These are phyloP conservation scores for Hippocampus kuda DNA, from an alignment of 2,797 vertebrate genomes.

Conservation along the genomic window DNA sequence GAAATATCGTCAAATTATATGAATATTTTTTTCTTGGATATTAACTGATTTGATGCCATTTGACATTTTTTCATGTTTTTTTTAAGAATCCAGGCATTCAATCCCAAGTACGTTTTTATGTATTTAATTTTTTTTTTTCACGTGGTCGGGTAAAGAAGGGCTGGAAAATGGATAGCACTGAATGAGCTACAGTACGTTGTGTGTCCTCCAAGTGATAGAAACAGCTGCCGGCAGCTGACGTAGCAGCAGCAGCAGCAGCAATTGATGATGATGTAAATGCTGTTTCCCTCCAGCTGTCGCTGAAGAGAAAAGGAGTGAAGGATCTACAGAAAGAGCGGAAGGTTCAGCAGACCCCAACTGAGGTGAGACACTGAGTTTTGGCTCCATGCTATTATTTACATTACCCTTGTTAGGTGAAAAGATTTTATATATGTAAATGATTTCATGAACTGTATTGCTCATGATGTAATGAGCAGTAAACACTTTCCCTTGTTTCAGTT, in stretches of 20 bases:
- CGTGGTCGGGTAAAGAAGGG: too few relatives aligned
- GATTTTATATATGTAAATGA: background rate
- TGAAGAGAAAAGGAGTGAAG: slow-evolving; percentile 94
- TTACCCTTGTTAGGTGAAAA: background rate
- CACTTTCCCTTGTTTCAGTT: too few relatives aligned
- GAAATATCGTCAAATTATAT: too few relatives aligned
- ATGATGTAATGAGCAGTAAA: too few relatives aligned
- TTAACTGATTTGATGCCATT: too few relatives aligned
- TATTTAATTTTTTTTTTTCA: too few relatives aligned
- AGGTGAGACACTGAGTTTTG: slow-evolving; percentile 68
- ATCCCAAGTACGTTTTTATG: background rate
- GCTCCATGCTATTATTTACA: slow-evolving; percentile 3
- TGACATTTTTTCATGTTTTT: background rate
- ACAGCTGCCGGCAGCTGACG: slow-evolving; percentile 24
- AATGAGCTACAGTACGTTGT: slow-evolving; percentile 11
- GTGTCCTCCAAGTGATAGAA: slow-evolving; percentile 29
- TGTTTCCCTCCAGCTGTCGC: slow-evolving; percentile 72
- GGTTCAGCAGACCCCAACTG: slow-evolving; percentile 77
- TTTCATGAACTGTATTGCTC: too few relatives aligned
- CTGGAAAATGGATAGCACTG: too few relatives aligned
- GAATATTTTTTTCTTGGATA: too few relatives aligned
- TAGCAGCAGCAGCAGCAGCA: background rate
- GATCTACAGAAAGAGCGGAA: slow-evolving; percentile 87
- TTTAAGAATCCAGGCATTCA: background rate
- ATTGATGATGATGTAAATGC: slow-evolving; percentile 25